Conservation (phyloP, 1,140 invertebrate genomes). For the Drosophila bipectinata region DNA sequence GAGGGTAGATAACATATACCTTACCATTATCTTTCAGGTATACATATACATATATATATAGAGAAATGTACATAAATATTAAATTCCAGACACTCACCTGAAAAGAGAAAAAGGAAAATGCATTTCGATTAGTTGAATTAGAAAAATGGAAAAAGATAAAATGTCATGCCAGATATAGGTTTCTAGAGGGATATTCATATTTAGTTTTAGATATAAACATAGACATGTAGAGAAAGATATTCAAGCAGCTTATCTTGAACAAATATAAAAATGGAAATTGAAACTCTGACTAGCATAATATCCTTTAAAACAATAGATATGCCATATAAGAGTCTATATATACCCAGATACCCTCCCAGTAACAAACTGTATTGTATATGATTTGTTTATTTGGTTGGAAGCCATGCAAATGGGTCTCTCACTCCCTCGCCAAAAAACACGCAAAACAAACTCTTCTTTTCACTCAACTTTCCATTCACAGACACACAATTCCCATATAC, state of each 20-base stretch:
- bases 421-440: background rate
- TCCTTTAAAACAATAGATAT: too few species aligned
- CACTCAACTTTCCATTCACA: constrained; percentile 7
- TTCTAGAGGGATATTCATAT: too few species aligned
- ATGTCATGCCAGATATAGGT: constrained; percentile 2
- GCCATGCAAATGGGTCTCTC: constrained; percentile 28
- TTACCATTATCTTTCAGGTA: constrained; percentile 20
- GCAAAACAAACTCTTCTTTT: constrained; percentile 24
- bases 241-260: too few species aligned
- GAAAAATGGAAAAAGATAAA: background rate
- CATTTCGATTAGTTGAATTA: constrained; percentile 23
- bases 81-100: constrained; percentile 37
- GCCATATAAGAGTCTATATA: too few species aligned
- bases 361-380: constrained; percentile 1
- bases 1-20: constrained; percentile 4
- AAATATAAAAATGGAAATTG: too few species aligned
- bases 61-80: background rate
- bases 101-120: constrained; percentile 23
- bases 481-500: background rate
- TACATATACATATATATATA: too few species aligned
- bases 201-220: too few species aligned
- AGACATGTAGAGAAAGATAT: too few species aligned
- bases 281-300: too few species aligned
- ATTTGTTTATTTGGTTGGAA: constrained; percentile 31
- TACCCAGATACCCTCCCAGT: constrained; percentile 1